Evolutionary conservation across 2,113 vertebrate species (phyloP).

Genomic region (Orcinus orca): DNA sequence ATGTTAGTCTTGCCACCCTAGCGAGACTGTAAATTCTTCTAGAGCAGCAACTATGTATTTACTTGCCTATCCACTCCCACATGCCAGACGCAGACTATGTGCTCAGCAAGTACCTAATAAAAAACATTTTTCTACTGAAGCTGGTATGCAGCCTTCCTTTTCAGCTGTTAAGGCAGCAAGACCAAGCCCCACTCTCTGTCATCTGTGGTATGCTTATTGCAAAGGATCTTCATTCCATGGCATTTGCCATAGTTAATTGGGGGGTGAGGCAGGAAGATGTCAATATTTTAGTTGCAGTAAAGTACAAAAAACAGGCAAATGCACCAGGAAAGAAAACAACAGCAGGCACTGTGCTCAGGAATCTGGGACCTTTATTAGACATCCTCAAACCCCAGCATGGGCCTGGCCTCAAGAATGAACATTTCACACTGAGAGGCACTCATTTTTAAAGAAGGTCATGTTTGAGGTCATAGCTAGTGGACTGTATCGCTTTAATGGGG

Average conservation of each 20-base stretch:
- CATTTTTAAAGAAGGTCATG: slow-evolving; percentile 49
- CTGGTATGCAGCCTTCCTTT: neutral
- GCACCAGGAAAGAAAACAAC: slow-evolving; percentile 38
- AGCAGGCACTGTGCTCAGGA: slow-evolving; percentile 21
- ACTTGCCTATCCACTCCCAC: neutral
- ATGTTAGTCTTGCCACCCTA: neutral
- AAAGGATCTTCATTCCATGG: slow-evolving; percentile 32
- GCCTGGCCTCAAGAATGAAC: slow-evolving; percentile 11
- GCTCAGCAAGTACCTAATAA: slow-evolving; percentile 42
- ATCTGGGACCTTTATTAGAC: slow-evolving; percentile 44
- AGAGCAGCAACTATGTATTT: slow-evolving; percentile 19
- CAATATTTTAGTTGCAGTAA: slow-evolving; percentile 54
- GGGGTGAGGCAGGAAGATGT: slow-evolving; percentile 10
- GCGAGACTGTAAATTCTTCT: neutral
- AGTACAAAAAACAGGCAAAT: slow-evolving; percentile 40
- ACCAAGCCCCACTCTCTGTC: slow-evolving; percentile 30
- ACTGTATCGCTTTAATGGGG: slow-evolving; percentile 50
- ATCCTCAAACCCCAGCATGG: slow-evolving; percentile 18
- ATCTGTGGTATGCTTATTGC: slow-evolving; percentile 25
- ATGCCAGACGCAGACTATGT: neutral
- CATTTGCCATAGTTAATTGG: slow-evolving; percentile 39
- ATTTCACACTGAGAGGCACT: slow-evolving; percentile 34
- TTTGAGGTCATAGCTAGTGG: slow-evolving; percentile 37
- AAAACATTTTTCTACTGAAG: slow-evolving; percentile 27
- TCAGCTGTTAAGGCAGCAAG: slow-evolving; percentile 34